Percentiles rank a stretch among this genome's conserved stretches.
Evolutionary conservation across 37 sponge, comb jelly and placozoan species (phyloP).

Genomic region (Diacarnus erythraeanus): DNA sequence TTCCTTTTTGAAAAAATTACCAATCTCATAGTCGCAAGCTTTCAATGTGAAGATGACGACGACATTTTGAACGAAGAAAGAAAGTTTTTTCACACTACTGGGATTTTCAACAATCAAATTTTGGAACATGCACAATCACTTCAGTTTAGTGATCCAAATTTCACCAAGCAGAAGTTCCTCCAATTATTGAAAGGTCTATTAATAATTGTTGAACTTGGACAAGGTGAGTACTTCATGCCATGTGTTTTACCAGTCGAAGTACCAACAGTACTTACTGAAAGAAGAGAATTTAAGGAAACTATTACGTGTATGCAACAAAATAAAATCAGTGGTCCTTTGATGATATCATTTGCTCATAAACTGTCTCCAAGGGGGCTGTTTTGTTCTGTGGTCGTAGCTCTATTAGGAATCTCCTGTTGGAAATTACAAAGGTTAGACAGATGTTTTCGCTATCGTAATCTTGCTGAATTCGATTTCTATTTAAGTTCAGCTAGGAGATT

Average conservation of each 20-base stretch:
- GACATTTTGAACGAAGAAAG: not conserved
- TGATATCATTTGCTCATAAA: not conserved
- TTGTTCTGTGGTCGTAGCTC: not conserved
- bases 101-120: not conserved
- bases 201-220: not conserved
- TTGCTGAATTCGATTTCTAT: not conserved
- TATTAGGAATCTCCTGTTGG: not conserved
- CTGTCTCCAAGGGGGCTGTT: not conserved
- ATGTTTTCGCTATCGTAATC: not conserved
- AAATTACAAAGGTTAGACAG: not conserved
- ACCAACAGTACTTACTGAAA: too few relatives aligned
- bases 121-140: not conserved
- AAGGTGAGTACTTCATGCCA: slow-evolving; percentile 1
- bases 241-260: slow-evolving; percentile 14
- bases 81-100: not conserved
- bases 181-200: not conserved
- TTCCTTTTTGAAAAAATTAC: slow-evolving; percentile 4
- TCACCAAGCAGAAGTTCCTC: not conserved
- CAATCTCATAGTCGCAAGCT: not conserved
- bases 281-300: not conserved
- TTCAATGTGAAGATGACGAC: not conserved
- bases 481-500: not conserved
- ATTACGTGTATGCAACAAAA: not conserved
- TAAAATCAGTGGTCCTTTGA: not conserved
- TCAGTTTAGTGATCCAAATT: not conserved